These are phyloP conservation scores for Anoplolepis gracilipes DNA, from an alignment of 1,140 invertebrate species.

Conservation along the genomic window DNA sequence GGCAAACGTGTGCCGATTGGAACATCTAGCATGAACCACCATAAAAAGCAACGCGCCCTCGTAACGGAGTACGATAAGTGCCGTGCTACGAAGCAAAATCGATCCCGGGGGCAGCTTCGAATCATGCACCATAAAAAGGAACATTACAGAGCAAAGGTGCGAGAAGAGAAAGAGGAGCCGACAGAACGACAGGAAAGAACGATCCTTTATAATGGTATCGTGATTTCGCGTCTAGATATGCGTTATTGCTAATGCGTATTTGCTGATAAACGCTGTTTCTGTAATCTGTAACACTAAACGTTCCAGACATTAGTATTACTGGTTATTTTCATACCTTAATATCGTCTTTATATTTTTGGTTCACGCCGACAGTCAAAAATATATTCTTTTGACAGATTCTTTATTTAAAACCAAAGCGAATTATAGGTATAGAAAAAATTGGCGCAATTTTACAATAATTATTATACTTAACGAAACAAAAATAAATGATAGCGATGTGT, in stretches of 20 bases:
- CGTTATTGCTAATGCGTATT: no score
- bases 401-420: neutral
- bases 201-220: slow-evolving; percentile 81
- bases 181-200: slow-evolving; percentile 32
- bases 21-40: slow-evolving; percentile 69
- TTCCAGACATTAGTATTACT: slow-evolving; percentile 75
- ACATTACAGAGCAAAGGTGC: slow-evolving; percentile 77
- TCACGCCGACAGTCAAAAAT: neutral
- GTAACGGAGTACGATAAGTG: slow-evolving; percentile 81
- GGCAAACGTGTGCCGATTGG: slow-evolving; percentile 58
- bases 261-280: slow-evolving; percentile 74
- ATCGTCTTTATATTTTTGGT: neutral
- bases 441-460: neutral
- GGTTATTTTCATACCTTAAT: slow-evolving; percentile 10
- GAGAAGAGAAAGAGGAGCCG: slow-evolving; percentile 32
- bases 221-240: slow-evolving; percentile 82
- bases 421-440: neutral
- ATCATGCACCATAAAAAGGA: slow-evolving; percentile 84
- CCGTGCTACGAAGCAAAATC: slow-evolving; percentile 81
- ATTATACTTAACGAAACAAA: neutral
- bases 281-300: slow-evolving; percentile 77
- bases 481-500: neutral
- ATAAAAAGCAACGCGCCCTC: slow-evolving; percentile 80
- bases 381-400: neutral
- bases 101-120: slow-evolving; percentile 80